These are phyloP conservation scores for Halocynthia roretzi DNA, from an alignment of 23 tunicate genomes.

Conservation along the genomic window DNA sequence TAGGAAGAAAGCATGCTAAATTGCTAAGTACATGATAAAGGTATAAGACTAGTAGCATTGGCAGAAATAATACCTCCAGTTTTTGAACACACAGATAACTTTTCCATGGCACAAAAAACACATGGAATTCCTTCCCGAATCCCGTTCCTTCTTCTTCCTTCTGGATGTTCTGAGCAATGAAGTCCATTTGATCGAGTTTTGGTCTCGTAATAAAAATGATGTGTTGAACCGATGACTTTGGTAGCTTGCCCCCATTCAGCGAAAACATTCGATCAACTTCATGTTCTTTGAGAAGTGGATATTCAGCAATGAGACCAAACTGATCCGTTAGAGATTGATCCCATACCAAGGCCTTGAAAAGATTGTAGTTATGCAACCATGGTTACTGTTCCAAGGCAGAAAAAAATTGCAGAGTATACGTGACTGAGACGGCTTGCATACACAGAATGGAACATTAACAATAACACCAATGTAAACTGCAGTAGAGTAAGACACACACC, in stretches of 20 bases:
- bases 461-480: no score
- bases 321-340: conserved; percentile 69
- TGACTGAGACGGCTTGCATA: no score
- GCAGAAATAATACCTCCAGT: conserved; percentile 44
- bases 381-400: no score
- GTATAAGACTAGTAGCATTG: background rate
- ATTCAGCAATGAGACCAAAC: conserved; percentile 82
- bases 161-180: conserved; percentile 56
- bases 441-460: no score
- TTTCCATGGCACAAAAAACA: conserved; percentile 90
- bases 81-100: conserved; percentile 81
- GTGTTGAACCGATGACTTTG: conserved; percentile 58
- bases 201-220: conserved; percentile 74
- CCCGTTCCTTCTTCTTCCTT: conserved; percentile 78
- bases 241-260: conserved; percentile 52
- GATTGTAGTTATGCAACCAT: no score
- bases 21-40: background rate
- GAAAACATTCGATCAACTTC: conserved; percentile 89
- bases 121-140: conserved; percentile 60
- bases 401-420: no score
- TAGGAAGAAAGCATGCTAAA: no score
- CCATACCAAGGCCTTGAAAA: conserved; percentile 84
- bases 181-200: conserved; percentile 45
- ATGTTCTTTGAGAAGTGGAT: conserved; percentile 79
- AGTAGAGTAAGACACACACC: no score